A percentile compares a stretch with the other conserved stretches of the same genome.
Evolutionary conservation across 2,888 invertebrate species (phyloP).

Genomic region (Agrotis ipsilon): DNA sequence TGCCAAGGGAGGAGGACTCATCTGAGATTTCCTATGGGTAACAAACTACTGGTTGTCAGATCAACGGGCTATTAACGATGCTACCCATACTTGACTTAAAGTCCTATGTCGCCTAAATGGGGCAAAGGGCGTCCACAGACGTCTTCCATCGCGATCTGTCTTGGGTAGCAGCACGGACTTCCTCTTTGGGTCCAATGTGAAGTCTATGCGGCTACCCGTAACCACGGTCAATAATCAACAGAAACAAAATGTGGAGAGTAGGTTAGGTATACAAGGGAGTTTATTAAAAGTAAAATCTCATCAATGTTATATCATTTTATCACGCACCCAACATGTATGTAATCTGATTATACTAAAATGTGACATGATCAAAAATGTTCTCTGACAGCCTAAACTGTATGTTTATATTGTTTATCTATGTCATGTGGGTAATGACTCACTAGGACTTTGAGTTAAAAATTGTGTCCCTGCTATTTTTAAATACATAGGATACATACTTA

Average conservation of each 20-base stretch:
- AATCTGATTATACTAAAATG: constrained; percentile 32
- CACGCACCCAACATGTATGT: background rate
- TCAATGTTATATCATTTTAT: background rate
- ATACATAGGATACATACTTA: background rate
- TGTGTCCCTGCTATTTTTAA: background rate
- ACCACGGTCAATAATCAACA: too few relatives aligned
- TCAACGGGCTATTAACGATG: too few relatives aligned
- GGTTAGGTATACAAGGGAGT: background rate
- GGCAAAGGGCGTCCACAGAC: too few relatives aligned
- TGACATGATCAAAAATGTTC: constrained; percentile 24
- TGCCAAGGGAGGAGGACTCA: too few relatives aligned
- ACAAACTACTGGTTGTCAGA: background rate
- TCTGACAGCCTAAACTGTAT: constrained; percentile 26
- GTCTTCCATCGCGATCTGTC: too few relatives aligned
- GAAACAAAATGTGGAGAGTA: background rate
- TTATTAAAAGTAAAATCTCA: background rate
- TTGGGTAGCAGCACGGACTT: too few relatives aligned
- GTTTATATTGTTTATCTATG: constrained; percentile 40
- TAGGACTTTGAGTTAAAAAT: constrained; percentile 13
- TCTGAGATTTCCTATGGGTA: background rate
- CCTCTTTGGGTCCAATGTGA: too few relatives aligned
- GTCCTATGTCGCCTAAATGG: too few relatives aligned
- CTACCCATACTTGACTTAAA: too few relatives aligned
- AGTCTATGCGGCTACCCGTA: too few relatives aligned
- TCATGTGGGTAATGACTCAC: constrained; percentile 35